Evolutionary conservation across 1,140 invertebrate species (phyloP), one percentile per base, ranked within the genome.

Genomic region (Euwallacea fornicatus): DNA sequence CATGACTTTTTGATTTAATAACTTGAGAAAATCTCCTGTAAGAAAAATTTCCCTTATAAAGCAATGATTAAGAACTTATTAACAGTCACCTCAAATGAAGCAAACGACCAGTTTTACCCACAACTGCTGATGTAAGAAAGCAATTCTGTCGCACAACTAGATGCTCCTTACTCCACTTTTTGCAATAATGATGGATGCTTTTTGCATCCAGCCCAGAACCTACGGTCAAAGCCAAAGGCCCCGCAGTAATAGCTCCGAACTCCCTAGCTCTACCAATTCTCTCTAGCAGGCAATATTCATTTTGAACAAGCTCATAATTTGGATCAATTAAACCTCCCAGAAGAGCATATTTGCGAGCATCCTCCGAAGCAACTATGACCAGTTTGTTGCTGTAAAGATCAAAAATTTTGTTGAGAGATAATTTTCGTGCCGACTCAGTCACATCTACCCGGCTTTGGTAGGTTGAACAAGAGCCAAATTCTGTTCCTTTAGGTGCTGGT

Each of bases 241-340:
- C 91, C 43, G 86, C 84, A 11, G 90, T 92, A 7, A 89, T 82
- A 80, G 91, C 90, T 0, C 93, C 92, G 74, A 86, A 84, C 66
- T 87, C 84, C 13, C 93, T 83, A 16, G 88, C 81, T 73, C 91
- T 84, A n/a, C 90, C 93, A 66, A 95, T 88, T 76, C 88, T 81
- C 83, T 95, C 93, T 42, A 93, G 80, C 21, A 94, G 83, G 74
- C 89, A 89, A 77, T 92, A 95, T 73, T 89, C 87, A 7, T 85
- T 80, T 4, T 85, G 61, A 1, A 83, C 83, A 13, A 92, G 66
- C 42, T 88, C 84, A 7, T 86, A 74, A 6, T 78, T 78, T n/a
- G 87, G 86, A 76, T 85, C 84, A 43, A 81, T 75, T 10, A 82
- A 78, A 7, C 79, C 76, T 10, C 84, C 84, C 42, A 89, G 82